Evolutionary conservation across 2,113 vertebrate species (phyloP).

Genomic region (Callocephalon fimbriatum): DNA sequence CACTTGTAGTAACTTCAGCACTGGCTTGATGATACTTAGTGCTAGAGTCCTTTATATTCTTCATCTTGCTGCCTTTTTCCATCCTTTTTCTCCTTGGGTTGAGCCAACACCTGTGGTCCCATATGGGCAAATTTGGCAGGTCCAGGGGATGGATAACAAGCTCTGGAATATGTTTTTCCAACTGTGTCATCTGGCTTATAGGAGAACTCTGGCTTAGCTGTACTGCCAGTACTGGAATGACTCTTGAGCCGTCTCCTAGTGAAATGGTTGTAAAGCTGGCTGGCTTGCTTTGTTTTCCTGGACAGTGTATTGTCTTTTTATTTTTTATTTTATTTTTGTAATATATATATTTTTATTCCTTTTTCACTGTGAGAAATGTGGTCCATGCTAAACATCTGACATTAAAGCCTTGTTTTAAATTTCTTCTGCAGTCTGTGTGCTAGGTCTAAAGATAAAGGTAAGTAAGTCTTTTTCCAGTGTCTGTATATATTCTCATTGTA

Average conservation of each 20-base stretch:
- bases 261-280: slow-evolving; percentile 50
- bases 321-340: not conserved
- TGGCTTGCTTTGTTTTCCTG: slow-evolving; percentile 57
- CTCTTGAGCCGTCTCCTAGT: slow-evolving; percentile 32
- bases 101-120: slow-evolving; percentile 42
- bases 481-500: not conserved
- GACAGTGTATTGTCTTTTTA: not conserved
- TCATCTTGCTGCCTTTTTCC: slow-evolving; percentile 6
- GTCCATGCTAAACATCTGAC: slow-evolving; percentile 16
- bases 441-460: slow-evolving; percentile 3
- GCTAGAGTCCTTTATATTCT: not conserved
- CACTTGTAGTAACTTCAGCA: not conserved
- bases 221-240: slow-evolving; percentile 65
- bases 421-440: not conserved
- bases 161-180: slow-evolving; percentile 61
- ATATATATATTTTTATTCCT: not conserved
- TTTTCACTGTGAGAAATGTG: slow-evolving; percentile 34
- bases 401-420: not conserved
- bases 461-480: not conserved
- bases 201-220: slow-evolving; percentile 63
- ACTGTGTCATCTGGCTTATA: slow-evolving; percentile 69
- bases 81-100: slow-evolving; percentile 1
- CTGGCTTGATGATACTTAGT: not conserved
- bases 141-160: slow-evolving; percentile 23
- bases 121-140: slow-evolving; percentile 49